Evolutionary conservation across 2,113 vertebrate species (phyloP).

Genomic region (Thermophis baileyi): DNA sequence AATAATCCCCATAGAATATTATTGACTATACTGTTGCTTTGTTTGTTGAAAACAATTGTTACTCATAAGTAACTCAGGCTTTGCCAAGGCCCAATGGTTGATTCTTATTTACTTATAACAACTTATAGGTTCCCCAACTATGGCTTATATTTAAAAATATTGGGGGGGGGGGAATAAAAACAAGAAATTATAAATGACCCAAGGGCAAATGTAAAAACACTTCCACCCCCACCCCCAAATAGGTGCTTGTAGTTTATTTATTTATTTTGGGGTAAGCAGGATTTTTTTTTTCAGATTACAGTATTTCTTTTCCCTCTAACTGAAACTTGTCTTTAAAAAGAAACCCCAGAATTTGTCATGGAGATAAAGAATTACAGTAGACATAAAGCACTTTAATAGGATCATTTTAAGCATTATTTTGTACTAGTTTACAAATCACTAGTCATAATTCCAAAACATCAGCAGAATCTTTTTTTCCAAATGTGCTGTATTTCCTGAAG

Average conservation of each 20-base stretch:
- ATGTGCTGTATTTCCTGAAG: slow-evolving; percentile 35
- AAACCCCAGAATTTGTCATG: not conserved
- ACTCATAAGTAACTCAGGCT: not conserved
- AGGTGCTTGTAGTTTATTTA: not conserved
- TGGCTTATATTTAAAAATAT: not conserved
- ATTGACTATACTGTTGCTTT: not conserved
- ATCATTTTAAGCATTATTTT: not conserved
- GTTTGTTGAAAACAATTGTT: not conserved
- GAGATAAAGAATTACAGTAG: not conserved
- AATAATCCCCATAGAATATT: not conserved
- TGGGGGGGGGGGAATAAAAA: not conserved
- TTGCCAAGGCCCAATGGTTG: not conserved
- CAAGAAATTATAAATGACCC: not conserved
- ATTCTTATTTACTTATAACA: not conserved
- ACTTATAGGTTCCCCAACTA: not conserved
- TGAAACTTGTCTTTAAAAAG: not conserved
- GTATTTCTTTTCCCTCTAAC: not conserved
- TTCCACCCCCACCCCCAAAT: not conserved
- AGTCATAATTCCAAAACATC: slow-evolving; percentile 41
- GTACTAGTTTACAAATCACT: slow-evolving; percentile 39
- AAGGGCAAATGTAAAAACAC: not conserved
- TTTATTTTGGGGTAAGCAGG: not conserved
- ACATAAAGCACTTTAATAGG: not conserved
- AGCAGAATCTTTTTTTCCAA: slow-evolving; percentile 38
- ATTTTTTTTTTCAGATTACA: not conserved